Evolutionary conservation across 2,113 vertebrate species (phyloP).

Genomic region (Egretta garzetta): DNA sequence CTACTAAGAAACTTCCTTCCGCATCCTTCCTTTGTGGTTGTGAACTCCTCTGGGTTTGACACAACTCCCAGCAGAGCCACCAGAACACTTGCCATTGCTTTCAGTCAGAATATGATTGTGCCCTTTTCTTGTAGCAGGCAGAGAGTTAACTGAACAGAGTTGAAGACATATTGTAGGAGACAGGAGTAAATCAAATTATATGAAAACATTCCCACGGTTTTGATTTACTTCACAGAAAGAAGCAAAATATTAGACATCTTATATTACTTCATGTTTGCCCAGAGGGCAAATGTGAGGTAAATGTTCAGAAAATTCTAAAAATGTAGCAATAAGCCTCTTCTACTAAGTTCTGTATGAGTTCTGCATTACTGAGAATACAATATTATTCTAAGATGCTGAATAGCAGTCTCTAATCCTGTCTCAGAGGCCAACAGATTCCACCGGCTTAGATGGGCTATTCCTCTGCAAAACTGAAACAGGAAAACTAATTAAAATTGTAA

Average conservation of each 20-base stretch:
- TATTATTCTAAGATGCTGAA: constrained; percentile 42
- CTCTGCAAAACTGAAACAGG: constrained; percentile 12
- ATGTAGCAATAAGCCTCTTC: constrained; percentile 60
- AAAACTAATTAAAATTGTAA: not conserved
- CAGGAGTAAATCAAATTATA: constrained; percentile 74
- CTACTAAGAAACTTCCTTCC: constrained; percentile 3
- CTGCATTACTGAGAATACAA: constrained; percentile 33
- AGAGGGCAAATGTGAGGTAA: constrained; percentile 66
- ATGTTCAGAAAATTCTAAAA: constrained; percentile 72
- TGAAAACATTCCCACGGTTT: constrained; percentile 80
- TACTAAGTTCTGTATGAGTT: constrained; percentile 24
- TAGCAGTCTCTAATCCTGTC: not conserved
- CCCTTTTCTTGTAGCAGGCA: constrained; percentile 52
- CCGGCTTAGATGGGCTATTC: constrained; percentile 2
- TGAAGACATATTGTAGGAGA: constrained; percentile 70
- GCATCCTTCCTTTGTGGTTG: constrained; percentile 40
- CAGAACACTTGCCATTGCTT: constrained; percentile 35
- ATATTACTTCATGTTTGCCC: constrained; percentile 74
- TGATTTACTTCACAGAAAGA: constrained; percentile 78
- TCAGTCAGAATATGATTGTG: not conserved
- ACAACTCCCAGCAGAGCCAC: not conserved
- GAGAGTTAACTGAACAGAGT: constrained; percentile 66
- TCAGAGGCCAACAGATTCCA: constrained; percentile 19
- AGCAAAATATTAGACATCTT: constrained; percentile 76
- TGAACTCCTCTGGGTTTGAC: not conserved